Conservation (phyloP, 2,797 vertebrate genomes). For the Hirundo rustica region DNA sequence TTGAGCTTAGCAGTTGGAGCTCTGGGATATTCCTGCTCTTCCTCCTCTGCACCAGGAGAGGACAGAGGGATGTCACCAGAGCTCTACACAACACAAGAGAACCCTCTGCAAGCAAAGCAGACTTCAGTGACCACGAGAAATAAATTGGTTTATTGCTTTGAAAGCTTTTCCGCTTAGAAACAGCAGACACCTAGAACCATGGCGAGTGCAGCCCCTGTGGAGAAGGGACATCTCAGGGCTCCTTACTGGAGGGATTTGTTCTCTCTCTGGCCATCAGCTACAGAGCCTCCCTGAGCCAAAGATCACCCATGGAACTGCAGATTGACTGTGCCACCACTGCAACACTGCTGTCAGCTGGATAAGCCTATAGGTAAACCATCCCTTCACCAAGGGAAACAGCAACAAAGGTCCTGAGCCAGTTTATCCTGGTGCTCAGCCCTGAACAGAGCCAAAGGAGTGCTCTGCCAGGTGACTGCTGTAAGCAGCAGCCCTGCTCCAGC, state of each 20-base stretch:
- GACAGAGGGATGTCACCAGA: background rate
- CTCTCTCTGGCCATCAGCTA: background rate
- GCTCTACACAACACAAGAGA: background rate
- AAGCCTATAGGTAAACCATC: background rate
- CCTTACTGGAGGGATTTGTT: background rate
- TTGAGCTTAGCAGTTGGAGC: background rate
- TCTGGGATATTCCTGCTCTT: background rate
- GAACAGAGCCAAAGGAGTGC: background rate
- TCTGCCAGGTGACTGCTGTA: background rate
- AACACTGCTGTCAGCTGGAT: background rate
- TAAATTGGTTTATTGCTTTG: background rate
- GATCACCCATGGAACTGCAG: background rate
- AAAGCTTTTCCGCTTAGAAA: background rate
- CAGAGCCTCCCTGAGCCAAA: background rate
- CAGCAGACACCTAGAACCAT: background rate
- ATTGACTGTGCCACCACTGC: background rate
- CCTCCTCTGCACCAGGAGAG: background rate
- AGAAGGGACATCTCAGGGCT: background rate
- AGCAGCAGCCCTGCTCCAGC: background rate
- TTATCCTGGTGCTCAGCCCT: background rate
- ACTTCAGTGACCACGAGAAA: background rate
- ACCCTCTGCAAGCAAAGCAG: background rate
- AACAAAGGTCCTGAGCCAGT: background rate
- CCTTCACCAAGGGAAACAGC: background rate
- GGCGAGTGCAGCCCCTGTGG: background rate